Evolutionary conservation across 2,113 vertebrate species (phyloP).

Genomic region (Harpagus bidentatus): DNA sequence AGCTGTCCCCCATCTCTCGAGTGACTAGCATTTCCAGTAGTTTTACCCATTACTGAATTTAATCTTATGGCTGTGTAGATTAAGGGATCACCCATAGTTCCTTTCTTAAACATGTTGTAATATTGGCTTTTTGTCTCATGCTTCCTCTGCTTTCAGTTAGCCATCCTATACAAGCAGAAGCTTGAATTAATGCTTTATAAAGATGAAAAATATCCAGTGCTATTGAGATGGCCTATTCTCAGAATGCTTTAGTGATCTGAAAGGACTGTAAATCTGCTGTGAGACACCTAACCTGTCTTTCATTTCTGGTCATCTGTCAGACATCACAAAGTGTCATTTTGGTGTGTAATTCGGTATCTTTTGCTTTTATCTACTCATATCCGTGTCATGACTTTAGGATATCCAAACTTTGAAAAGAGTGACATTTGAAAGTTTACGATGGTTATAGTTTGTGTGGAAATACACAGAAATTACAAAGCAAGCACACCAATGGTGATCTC

Average conservation of each 20-base stretch:
- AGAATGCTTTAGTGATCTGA: not conserved
- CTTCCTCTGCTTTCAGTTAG: not conserved
- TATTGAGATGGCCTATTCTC: not conserved
- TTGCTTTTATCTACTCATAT: not conserved
- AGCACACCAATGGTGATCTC: fast-evolving
- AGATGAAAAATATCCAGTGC: not conserved
- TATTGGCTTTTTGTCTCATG: not conserved
- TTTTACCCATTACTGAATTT: not conserved
- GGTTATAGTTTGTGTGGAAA: not conserved
- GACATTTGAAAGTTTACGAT: not conserved
- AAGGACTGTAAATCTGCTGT: not conserved
- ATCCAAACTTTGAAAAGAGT: not conserved
- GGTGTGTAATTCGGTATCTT: not conserved
- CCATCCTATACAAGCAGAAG: not conserved
- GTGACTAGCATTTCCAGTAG: not conserved
- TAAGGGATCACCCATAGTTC: not conserved
- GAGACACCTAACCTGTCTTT: not conserved
- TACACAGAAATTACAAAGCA: not conserved
- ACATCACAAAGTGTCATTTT: not conserved
- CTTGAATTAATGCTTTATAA: not conserved
- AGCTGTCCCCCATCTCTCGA: not conserved
- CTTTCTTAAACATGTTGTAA: not conserved
- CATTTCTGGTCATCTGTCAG: not conserved
- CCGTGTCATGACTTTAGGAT: not conserved
- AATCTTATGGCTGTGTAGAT: not conserved